Percentiles rank a stretch among this genome's conserved stretches.
These are phyloP conservation scores for Lepus europaeus DNA, from an alignment of 2,113 vertebrate species.

Conservation along the genomic window DNA sequence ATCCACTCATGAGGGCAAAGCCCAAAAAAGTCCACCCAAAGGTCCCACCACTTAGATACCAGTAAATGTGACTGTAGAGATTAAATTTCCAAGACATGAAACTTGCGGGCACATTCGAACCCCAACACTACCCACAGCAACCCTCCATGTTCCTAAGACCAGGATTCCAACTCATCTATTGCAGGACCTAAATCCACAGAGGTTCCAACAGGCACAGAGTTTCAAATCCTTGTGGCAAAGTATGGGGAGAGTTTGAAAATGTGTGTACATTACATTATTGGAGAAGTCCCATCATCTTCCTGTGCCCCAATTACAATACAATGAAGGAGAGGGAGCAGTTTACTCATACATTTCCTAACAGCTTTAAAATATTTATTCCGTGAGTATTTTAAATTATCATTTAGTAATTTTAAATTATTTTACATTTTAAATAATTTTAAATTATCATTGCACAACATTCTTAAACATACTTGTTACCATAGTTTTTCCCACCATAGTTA, in stretches of 20 bases:
- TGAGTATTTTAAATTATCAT: neutral
- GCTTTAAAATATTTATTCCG: neutral
- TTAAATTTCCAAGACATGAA: too few species aligned
- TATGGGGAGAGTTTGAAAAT: neutral
- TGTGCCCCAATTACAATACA: neutral
- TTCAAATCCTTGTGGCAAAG: neutral
- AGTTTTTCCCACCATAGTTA: neutral
- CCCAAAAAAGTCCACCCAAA: too few species aligned
- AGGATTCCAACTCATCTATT: neutral
- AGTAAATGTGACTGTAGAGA: too few species aligned
- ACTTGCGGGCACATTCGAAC: too few species aligned
- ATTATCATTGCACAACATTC: neutral
- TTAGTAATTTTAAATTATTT: neutral
- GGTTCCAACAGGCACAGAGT: neutral
- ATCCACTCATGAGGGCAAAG: too few species aligned
- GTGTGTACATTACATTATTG: fast-evolving
- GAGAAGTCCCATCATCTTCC: neutral
- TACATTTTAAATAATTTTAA: neutral
- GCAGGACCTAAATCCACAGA: neutral
- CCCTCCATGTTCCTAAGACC: neutral
- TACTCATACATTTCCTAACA: neutral
- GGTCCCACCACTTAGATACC: too few species aligned
- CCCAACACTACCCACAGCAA: fast-evolving
- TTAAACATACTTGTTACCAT: neutral
- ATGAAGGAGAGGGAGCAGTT: neutral